phyloP scores from a whole-genome alignment of 1,140 invertebrate species.

The Manduca sexta region DNA sequence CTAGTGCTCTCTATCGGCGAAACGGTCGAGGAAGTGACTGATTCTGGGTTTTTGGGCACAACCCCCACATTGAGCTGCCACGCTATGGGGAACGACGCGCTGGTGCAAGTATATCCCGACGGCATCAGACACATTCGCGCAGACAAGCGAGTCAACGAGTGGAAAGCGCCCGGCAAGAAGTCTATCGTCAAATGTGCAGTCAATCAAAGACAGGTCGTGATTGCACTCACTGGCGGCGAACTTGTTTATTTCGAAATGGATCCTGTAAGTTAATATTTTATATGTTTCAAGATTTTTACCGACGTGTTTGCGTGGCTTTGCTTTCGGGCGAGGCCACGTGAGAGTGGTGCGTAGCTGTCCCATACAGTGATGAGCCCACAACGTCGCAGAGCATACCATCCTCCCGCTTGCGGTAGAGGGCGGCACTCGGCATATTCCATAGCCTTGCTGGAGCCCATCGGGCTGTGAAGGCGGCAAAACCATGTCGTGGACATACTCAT shows the following conservation, averaged over 20 bases:
- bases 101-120: slow-evolving; percentile 99
- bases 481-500: slow-evolving; percentile 64
- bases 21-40: slow-evolving; percentile 99
- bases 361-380: slow-evolving; percentile 60
- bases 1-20: slow-evolving; percentile 99
- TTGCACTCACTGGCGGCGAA: slow-evolving; percentile 97
- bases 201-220: slow-evolving; percentile 98
- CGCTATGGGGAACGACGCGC: slow-evolving; percentile 96
- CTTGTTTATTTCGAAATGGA: slow-evolving; percentile 99
- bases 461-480: slow-evolving; percentile 68
- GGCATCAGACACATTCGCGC: slow-evolving; percentile 98
- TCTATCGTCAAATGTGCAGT: slow-evolving; percentile 98
- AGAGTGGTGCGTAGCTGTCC: slow-evolving; percentile 61
- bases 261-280: slow-evolving; percentile 80
- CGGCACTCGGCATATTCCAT: slow-evolving; percentile 69
- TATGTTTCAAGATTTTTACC: slow-evolving; percentile 17
- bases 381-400: slow-evolving; percentile 54
- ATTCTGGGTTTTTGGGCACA: slow-evolving; percentile 98
- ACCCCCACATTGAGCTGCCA: slow-evolving; percentile 98
- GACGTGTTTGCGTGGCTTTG: slow-evolving; percentile 51
- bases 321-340: slow-evolving; percentile 36
- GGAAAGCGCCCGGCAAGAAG: slow-evolving; percentile 98
- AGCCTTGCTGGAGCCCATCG: slow-evolving; percentile 64
- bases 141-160: slow-evolving; percentile 98
- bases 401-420: slow-evolving; percentile 51